These are phyloP conservation scores for Gallinago jamesoni DNA, from an alignment of 2,113 vertebrate genomes.

Conservation along the genomic window DNA sequence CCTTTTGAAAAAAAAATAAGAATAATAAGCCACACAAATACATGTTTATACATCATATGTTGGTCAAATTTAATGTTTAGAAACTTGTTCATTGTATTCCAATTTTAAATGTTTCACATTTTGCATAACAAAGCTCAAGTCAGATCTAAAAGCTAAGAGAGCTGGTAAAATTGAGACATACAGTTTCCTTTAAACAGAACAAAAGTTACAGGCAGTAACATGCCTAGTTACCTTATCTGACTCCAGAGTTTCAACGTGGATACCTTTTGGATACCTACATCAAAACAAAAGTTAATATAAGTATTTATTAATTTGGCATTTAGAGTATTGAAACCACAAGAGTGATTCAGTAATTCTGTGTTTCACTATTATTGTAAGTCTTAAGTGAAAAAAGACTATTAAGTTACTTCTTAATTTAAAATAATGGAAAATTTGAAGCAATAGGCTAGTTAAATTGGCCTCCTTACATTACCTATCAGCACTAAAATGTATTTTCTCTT, in stretches of 20 bases:
- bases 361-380: neutral
- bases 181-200: neutral
- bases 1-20: neutral
- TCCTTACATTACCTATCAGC: neutral
- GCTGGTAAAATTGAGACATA: neutral
- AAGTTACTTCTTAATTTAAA: neutral
- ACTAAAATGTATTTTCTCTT: neutral
- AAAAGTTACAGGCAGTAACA: neutral
- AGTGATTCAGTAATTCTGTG: neutral
- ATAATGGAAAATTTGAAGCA: neutral
- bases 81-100: neutral
- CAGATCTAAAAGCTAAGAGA: neutral
- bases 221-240: conserved; percentile 86
- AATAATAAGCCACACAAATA: neutral
- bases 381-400: neutral
- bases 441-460: neutral
- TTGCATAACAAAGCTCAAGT: neutral
- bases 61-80: neutral
- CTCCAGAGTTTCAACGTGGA: conserved; percentile 96
- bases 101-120: neutral
- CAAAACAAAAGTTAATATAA: neutral
- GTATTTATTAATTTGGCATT: neutral
- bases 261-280: conserved; percentile 91
- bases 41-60: neutral
- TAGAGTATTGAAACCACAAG: neutral